Evolutionary conservation across 2,113 vertebrate species (phyloP).

Genomic region (Eptesicus fuscus): DNA sequence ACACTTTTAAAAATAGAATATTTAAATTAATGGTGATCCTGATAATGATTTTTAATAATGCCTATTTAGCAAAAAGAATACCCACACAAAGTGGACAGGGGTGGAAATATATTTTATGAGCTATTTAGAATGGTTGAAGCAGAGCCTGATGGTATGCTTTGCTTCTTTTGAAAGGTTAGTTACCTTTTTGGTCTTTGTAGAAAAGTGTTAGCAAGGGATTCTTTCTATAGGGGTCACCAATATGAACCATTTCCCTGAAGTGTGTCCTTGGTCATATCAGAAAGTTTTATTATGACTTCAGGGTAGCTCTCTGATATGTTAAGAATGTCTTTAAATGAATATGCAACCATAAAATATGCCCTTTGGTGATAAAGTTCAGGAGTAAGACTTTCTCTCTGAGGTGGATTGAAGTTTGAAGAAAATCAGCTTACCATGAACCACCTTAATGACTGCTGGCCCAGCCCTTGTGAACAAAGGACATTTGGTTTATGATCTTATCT

Average conservation of each 20-base stretch:
- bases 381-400: not conserved
- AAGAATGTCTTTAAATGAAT: conserved; percentile 2
- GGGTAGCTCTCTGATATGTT: conserved; percentile 13
- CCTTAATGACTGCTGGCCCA: not conserved
- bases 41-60: not conserved
- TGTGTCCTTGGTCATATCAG: not conserved
- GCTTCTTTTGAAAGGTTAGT: conserved; percentile 35
- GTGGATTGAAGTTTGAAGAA: not conserved
- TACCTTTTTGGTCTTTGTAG: conserved; percentile 11
- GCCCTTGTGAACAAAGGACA: not conserved
- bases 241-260: conserved; percentile 34
- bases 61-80: not conserved
- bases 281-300: conserved; percentile 68
- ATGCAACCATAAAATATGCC: not conserved
- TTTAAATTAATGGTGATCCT: not conserved
- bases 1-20: not conserved
- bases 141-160: not conserved
- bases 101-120: not conserved
- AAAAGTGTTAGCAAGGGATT: conserved; percentile 13
- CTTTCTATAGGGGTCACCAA: not conserved
- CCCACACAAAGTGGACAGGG: not conserved
- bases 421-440: not conserved
- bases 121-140: not conserved
- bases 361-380: not conserved
- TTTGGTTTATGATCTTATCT: not conserved